These are phyloP conservation scores for Copidosoma aretas DNA, from an alignment of 2,888 invertebrate genomes.

Conservation along the genomic window DNA sequence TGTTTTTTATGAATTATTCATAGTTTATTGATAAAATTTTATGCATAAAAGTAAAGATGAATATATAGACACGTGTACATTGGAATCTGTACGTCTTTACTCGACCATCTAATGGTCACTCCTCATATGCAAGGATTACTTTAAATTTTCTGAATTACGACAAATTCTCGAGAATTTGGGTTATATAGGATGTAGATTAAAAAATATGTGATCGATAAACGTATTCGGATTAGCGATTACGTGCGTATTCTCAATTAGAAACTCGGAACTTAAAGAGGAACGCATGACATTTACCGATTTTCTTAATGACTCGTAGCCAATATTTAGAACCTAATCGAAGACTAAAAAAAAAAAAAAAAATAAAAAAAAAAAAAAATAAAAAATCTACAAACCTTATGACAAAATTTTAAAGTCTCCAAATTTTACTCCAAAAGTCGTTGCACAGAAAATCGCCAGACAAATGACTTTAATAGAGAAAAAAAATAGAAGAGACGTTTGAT, in stretches of 20 bases:
- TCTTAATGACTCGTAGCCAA: background rate
- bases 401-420: slow-evolving; percentile 7
- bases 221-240: too few relatives aligned
- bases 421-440: slow-evolving; percentile 38
- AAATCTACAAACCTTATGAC: too few relatives aligned
- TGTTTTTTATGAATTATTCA: background rate
- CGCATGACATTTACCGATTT: background rate
- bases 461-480: slow-evolving; percentile 16
- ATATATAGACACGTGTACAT: background rate
- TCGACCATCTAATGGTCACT: slow-evolving; percentile 6
- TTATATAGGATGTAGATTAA: slow-evolving; percentile 1
- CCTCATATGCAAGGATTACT: slow-evolving; percentile 27
- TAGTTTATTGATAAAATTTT: background rate
- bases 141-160: slow-evolving; percentile 26
- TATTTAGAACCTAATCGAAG: too few relatives aligned
- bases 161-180: slow-evolving; percentile 17
- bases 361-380: background rate
- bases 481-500: background rate
- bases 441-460: background rate
- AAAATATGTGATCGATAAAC: slow-evolving; percentile 12
- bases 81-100: too few relatives aligned
- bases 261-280: too few relatives aligned
- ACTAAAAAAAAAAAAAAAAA: too few relatives aligned
- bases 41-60: background rate
- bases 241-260: too few relatives aligned